Conservation (phyloP, 2,113 vertebrate species). For the Sciurus niger region DNA sequence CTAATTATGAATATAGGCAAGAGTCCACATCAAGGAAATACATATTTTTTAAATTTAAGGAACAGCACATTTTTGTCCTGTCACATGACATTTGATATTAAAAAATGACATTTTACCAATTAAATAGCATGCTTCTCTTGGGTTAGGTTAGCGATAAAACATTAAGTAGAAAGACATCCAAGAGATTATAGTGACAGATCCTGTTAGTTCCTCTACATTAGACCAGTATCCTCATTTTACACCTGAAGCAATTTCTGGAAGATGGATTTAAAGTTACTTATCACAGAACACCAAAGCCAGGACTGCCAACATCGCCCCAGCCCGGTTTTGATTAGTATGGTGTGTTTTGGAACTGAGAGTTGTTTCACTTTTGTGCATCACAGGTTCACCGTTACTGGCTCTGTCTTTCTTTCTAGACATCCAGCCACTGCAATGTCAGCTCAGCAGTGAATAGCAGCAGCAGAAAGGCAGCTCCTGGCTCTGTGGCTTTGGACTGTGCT, state of each 20-base stretch:
- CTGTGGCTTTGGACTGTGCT: not conserved
- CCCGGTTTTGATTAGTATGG: not conserved
- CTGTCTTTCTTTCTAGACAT: not conserved
- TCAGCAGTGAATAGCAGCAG: not conserved
- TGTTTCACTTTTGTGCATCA: not conserved
- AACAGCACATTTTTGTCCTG: not conserved
- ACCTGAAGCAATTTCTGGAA: not conserved
- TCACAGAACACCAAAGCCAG: not conserved
- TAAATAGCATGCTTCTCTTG: not conserved
- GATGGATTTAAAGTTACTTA: not conserved
- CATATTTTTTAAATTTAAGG: not conserved
- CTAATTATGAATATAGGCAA: not conserved
- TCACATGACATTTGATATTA: constrained; percentile 6
- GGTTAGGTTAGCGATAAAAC: not conserved
- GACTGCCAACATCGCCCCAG: not conserved
- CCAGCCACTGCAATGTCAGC: not conserved
- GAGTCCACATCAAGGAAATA: constrained; percentile 1
- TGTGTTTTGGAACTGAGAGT: not conserved
- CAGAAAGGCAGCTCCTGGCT: fast-evolving
- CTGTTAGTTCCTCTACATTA: not conserved
- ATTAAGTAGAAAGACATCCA: not conserved
- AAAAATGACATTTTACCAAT: not conserved
- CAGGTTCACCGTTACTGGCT: not conserved
- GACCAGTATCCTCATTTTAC: not conserved
- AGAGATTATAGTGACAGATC: not conserved